A percentile compares a stretch with the other conserved stretches of the same genome.
Conservation (phyloP, 1,140 invertebrate species). For the Drosophila dunni region DNA sequence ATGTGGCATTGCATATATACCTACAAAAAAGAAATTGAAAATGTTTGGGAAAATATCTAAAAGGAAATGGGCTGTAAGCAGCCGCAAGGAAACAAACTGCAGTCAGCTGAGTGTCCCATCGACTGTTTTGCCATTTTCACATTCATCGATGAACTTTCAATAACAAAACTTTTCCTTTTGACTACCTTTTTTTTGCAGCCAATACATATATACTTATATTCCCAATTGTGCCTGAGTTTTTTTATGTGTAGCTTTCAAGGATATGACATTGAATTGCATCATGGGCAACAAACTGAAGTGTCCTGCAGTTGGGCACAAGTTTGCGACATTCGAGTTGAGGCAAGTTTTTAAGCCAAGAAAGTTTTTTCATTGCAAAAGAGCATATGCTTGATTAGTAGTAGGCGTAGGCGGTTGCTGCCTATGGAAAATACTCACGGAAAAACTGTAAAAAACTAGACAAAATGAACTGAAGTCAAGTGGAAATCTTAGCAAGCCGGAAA, state of each 20-base stretch:
- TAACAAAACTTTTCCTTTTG: conserved; percentile 65
- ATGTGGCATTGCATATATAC: conserved; percentile 49
- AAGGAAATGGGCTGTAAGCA: conserved; percentile 77
- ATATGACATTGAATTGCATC: conserved; percentile 80
- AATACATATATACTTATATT: conserved; percentile 12
- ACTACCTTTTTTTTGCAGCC: conserved; percentile 22
- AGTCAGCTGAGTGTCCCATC: conserved; percentile 18
- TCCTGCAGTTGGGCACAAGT: conserved; percentile 30
- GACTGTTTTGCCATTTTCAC: conserved; percentile 49
- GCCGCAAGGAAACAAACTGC: conserved; percentile 60
- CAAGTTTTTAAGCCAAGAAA: conserved; percentile 29
- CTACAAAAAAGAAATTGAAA: conserved; percentile 69
- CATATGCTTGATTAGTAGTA: conserved; percentile 34
- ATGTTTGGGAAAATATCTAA: conserved; percentile 59
- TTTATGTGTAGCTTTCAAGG: conserved; percentile 61
- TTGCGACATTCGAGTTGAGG: conserved; percentile 22
- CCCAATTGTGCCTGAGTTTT: conserved; percentile 37
- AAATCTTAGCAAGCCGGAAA: background rate
- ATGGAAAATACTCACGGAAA: background rate
- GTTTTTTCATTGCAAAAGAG: conserved; percentile 6
- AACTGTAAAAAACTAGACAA: conserved; percentile 5
- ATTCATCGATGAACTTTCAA: conserved; percentile 82
- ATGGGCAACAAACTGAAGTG: conserved; percentile 60
- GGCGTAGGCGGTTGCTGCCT: conserved; percentile 31
- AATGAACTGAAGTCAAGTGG: conserved; percentile 6